These are phyloP conservation scores for Loxodonta africana DNA, from an alignment of 2,113 vertebrate species.

Conservation along the genomic window DNA sequence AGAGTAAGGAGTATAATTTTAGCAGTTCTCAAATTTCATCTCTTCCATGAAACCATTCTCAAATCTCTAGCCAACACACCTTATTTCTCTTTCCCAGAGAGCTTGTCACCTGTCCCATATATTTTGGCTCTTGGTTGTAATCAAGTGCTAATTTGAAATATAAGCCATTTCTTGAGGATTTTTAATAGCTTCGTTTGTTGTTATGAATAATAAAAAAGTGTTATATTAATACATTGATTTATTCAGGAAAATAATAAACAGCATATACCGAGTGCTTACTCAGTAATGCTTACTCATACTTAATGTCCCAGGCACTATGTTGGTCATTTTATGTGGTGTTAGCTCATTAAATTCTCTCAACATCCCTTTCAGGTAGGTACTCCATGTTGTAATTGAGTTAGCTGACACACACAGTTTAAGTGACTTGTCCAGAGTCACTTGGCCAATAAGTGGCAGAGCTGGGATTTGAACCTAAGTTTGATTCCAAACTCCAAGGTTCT, in stretches of 20 bases:
- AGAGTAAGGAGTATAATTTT: not conserved
- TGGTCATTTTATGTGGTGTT: not conserved
- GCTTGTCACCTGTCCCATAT: not conserved
- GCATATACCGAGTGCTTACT: not conserved
- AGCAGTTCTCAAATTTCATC: not conserved
- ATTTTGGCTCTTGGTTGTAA: constrained; percentile 38
- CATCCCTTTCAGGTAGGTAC: not conserved
- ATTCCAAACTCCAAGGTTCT: not conserved
- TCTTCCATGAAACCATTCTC: not conserved
- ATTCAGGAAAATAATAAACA: not conserved
- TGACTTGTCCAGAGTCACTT: constrained; percentile 7
- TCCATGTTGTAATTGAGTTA: not conserved
- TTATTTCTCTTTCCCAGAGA: constrained; percentile 3
- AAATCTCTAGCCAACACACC: not conserved
- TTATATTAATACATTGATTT: not conserved
- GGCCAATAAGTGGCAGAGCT: not conserved
- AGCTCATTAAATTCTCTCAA: not conserved
- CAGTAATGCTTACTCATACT: too few species aligned
- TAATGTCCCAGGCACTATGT: not conserved
- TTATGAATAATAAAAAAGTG: constrained; percentile 6
- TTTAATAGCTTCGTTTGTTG: constrained; percentile 9
- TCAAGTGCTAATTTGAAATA: constrained; percentile 7
- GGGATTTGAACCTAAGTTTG: not conserved
- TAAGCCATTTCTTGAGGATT: not conserved
- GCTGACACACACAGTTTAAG: not conserved